A percentile compares a stretch with the other conserved stretches of the same genome.
Evolutionary conservation across 2,888 invertebrate genomes (phyloP).

Genomic region (Eueremaeus valkanovi): DNA sequence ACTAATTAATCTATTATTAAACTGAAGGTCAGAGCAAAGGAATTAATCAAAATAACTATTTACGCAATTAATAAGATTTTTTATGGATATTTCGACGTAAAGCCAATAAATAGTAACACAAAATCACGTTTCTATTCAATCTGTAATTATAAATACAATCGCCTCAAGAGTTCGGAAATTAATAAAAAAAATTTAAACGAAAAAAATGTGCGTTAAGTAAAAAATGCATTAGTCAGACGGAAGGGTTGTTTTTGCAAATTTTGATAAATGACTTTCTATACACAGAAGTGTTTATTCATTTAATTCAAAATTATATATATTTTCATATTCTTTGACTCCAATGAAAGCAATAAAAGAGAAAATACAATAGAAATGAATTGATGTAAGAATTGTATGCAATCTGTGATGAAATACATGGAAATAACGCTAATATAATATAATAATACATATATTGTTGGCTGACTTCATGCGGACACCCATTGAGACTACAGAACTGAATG

Average conservation of each 20-base stretch:
- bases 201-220: no score
- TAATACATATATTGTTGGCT: background rate
- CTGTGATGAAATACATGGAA: background rate
- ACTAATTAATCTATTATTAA: conserved; percentile 6
- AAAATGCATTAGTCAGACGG: no score
- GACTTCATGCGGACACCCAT: background rate
- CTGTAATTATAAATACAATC: background rate
- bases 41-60: background rate
- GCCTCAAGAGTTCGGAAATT: background rate
- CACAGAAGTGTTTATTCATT: conserved; percentile 7
- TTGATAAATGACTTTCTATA: background rate
- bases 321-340: background rate
- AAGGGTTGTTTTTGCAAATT: no score
- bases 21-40: background rate
- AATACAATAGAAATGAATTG: no score
- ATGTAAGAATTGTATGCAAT: background rate
- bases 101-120: background rate
- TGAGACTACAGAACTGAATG: no score
- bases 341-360: background rate
- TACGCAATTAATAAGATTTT: conserved; percentile 4
- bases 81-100: no score
- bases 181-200: background rate
- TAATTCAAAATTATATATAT: background rate
- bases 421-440: background rate
- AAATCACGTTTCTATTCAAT: background rate